These are phyloP conservation scores for Phrynosoma platyrhinos DNA, from an alignment of 2,113 vertebrate genomes.

Conservation along the genomic window DNA sequence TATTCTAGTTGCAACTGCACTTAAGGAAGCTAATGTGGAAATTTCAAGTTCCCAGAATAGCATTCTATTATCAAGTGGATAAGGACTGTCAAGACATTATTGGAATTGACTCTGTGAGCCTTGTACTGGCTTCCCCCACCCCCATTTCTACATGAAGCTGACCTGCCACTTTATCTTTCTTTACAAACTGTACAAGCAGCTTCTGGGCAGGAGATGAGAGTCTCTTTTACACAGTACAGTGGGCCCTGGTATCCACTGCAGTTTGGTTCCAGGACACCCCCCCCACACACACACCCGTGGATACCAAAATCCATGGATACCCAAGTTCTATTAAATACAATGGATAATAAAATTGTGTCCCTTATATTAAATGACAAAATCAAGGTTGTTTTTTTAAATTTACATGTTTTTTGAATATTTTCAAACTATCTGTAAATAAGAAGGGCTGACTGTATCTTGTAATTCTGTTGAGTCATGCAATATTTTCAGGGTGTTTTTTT, in stretches of 20 bases:
- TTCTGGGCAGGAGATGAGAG: background rate
- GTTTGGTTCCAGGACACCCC: too few relatives aligned
- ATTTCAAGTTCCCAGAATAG: constrained; percentile 11
- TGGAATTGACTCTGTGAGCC: background rate
- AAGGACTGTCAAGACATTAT: fast-evolving
- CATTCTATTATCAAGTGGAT: constrained; percentile 15
- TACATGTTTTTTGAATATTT: too few relatives aligned
- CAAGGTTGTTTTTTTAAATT: too few relatives aligned
- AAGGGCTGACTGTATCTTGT: background rate
- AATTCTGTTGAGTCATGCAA: background rate
- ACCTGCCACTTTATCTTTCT: background rate
- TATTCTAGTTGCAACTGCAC: constrained; percentile 20
- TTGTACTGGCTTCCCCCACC: background rate
- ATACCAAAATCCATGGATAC: too few relatives aligned
- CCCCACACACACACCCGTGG: too few relatives aligned
- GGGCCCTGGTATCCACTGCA: too few relatives aligned
- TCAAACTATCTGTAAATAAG: too few relatives aligned
- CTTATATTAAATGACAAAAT: too few relatives aligned
- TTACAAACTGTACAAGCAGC: background rate
- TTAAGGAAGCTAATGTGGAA: constrained; percentile 35
- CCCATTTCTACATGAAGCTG: fast-evolving
- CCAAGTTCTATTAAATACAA: too few relatives aligned
- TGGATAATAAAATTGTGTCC: too few relatives aligned
- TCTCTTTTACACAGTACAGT: fast-evolving
- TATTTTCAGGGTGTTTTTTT: background rate